Evolutionary conservation across 2,888 invertebrate genomes (phyloP).

Genomic region (Patella pellucida): DNA sequence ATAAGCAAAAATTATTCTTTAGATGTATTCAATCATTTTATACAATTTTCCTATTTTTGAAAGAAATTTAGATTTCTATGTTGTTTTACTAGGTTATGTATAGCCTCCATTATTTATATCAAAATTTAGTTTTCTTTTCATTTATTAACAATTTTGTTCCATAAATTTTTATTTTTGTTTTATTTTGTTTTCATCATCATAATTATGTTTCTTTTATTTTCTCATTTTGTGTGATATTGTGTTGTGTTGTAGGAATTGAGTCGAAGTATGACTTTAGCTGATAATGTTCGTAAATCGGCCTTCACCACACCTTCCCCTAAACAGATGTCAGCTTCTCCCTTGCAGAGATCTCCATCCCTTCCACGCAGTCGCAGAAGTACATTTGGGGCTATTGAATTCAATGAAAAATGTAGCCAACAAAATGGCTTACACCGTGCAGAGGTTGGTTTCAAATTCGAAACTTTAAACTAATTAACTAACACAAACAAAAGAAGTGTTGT

Average conservation of each 20-base stretch:
- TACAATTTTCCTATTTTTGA: no score
- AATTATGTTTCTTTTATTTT: neutral
- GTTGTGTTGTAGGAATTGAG: constrained; percentile 43
- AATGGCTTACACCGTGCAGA: constrained; percentile 36
- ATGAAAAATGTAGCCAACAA: constrained; percentile 18
- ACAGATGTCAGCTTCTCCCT: constrained; percentile 40
- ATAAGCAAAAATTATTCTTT: neutral
- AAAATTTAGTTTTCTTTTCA: no score
- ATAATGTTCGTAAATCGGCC: constrained; percentile 42
- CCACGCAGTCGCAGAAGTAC: constrained; percentile 40
- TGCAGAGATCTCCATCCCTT: constrained; percentile 31
- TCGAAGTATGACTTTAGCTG: constrained; percentile 27
- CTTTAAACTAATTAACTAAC: no score
- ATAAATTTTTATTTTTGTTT: neutral
- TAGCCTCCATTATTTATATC: no score
- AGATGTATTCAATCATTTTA: neutral
- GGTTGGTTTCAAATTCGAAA: constrained; percentile 24
- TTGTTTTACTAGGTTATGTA: no score
- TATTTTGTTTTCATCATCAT: constrained; percentile 3
- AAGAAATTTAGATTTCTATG: no score
- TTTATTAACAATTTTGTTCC: neutral
- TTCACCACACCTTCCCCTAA: constrained; percentile 55
- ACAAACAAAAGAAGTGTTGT: no score
- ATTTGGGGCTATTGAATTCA: constrained; percentile 24
- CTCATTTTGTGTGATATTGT: constrained; percentile 10